Base-by-base conservation (phyloP, 1,140 invertebrate genomes). In the Listronotus bonariensis region DNA sequence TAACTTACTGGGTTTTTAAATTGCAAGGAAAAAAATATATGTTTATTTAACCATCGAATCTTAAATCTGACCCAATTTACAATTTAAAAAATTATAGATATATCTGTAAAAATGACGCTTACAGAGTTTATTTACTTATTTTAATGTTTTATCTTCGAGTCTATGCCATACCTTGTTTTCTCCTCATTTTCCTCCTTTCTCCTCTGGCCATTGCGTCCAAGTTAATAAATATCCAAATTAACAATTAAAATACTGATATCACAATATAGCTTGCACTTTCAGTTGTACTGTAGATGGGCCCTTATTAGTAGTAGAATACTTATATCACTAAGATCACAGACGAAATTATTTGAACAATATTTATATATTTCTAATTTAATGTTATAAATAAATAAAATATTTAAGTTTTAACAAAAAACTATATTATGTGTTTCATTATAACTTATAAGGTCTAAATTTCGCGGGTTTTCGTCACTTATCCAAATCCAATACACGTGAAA, bases 261-360 rank as follows among this genome's bases (percentile, higher is more conserved):
- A 67, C 55, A 60, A 61, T 49, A 61, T 32, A n/a, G 32, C 20
- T 60, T 60, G 46, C 46, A 60, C 20, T 51, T 51, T 48, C 7
- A n/a, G 20, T 31, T 41, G 32, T 56, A 40, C 36, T 40, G 11
- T 56, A n/a, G 36, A 41, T 26, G 14, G 40, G 31, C n/a, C 14
- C 43, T 17, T 51, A n/a, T 20, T 32, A 9, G 7, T 18, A 61
- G 31, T 20, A n/a, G 32, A 59, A 52, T 11, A 41, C 36, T 31
- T 60, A 26, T 34, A 63, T 54, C 61, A 63, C 61, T 55, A 63
- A 55, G 10, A 63, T 63, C 61, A 63, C 61, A 63, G 42, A 36
- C n/a, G 42, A 45, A 31, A 53, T 49, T 59, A 12, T 11, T 34
- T 53, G 12, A 53, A 26, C 36, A 9, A 40, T 38, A 11, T 10